Base-by-base conservation (phyloP, 2,797 vertebrate genomes). In the Helarctos malayanus region DNA sequence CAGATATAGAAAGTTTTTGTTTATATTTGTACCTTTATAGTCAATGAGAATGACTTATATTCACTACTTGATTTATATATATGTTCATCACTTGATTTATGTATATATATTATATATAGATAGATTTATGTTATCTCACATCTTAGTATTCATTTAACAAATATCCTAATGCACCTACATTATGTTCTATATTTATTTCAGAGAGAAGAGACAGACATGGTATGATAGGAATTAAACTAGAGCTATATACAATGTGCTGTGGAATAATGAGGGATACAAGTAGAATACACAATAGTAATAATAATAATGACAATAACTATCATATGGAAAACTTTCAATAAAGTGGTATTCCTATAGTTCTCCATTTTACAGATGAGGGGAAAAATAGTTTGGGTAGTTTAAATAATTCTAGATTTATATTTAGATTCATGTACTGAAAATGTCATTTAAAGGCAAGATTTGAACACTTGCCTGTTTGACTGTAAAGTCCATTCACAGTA, bases 351-450 rank as follows among this genome's bases (percentile, higher is more conserved):
- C 3, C 45, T 41, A 11, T 78, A n/a, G 2, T 1, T 61, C 27
- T 90, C 25, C 89, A 27, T 56, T 95, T 94, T 57, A 80, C 12
- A 94, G 14, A 86, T 83, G 16, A 86, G 32, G 12, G 15, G 57
- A 93, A 61, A 76, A 84, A n/a, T 3, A 6, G 4, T 47, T 27
- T 89, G 65, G 38, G 19, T 81, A 25, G 2, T 78, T 89, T 79
- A 89, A 94, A 61, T 87, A 87, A 81, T 80, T 96, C 25, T 78
- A 71, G 57, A 61, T 91, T 93, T 10, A 61, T 56, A 45, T 35
- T 14, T 69, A 47, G 21, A 52, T 76, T 54, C 25, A 59, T n/a
- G 65, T 73, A 61, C 82, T 87, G 27, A 88, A 87, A 91, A 35
- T 61, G 5, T 78, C 32, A 81, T 47, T 65, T 63, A 91, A 89